Evolutionary conservation across 2,888 invertebrate genomes (phyloP).

Genomic region (Philereme vetulata): DNA sequence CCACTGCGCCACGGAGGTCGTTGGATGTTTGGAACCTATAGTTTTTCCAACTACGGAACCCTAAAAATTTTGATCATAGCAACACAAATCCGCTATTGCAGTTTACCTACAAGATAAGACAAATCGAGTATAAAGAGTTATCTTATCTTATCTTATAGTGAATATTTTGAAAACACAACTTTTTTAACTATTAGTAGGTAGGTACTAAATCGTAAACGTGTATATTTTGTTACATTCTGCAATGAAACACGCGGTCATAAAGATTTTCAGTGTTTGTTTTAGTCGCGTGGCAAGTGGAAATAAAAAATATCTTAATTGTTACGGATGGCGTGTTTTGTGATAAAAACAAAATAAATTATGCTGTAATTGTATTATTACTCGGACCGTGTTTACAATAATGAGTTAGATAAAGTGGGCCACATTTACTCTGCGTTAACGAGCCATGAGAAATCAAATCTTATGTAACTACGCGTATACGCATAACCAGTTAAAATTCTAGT

Average conservation of each 20-base stretch:
- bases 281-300: constrained; percentile 72
- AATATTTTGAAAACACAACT: too few species aligned
- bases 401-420: constrained; percentile 65
- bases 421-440: constrained; percentile 42
- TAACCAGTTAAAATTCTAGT: too few species aligned
- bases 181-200: too few species aligned
- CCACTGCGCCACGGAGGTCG: too few species aligned
- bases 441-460: constrained; percentile 19
- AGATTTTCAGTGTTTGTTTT: constrained; percentile 43
- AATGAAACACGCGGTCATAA: constrained; percentile 32
- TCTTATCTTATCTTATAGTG: too few species aligned
- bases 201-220: too few species aligned
- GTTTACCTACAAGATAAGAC: too few species aligned
- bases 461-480: constrained; percentile 5
- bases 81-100: too few species aligned
- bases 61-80: too few species aligned
- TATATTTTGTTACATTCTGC: constrained; percentile 18
- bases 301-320: constrained; percentile 79
- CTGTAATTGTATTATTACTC: constrained; percentile 73
- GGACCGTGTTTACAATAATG: constrained; percentile 74
- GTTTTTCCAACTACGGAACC: too few species aligned
- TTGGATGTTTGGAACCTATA: too few species aligned
- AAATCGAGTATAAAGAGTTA: too few species aligned
- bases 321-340: constrained; percentile 74
- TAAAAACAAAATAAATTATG: constrained; percentile 71